Percentiles rank a stretch among this genome's conserved stretches.
Evolutionary conservation across 2,113 vertebrate genomes (phyloP).

Genomic region (Cyprinus carpio): DNA sequence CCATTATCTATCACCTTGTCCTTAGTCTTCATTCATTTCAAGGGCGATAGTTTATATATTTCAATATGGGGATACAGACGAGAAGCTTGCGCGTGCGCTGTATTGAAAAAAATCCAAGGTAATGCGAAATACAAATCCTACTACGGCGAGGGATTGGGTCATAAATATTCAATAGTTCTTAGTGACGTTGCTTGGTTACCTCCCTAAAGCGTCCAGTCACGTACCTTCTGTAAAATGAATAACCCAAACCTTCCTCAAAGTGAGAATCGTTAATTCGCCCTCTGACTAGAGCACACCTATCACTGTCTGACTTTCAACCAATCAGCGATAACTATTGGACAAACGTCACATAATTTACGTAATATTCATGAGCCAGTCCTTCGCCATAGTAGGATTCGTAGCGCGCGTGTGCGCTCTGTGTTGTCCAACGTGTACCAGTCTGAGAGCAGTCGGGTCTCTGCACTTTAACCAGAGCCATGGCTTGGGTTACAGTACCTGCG

Average conservation of each 20-base stretch:
- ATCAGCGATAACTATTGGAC: neutral
- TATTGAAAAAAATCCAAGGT: neutral
- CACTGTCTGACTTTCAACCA: neutral
- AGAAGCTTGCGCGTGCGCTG: conserved; percentile 18
- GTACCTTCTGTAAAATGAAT: neutral
- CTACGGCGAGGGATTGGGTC: neutral
- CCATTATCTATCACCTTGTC: neutral
- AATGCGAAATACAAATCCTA: conserved; percentile 10
- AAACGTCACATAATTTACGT: neutral
- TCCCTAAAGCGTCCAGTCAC: neutral
- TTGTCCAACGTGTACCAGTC: conserved; percentile 23
- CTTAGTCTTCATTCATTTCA: neutral
- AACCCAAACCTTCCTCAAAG: neutral
- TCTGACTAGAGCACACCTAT: neutral
- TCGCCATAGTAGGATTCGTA: conserved; percentile 7
- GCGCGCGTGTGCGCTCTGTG: neutral
- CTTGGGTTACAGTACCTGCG: neutral
- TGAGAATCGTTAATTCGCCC: neutral
- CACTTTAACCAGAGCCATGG: neutral
- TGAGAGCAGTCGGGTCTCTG: neutral
- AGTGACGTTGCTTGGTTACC: neutral
- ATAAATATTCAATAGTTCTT: neutral
- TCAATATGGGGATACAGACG: neutral
- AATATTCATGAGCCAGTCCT: neutral
- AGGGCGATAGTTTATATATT: neutral